Conservation (phyloP, 2,113 vertebrate species). For the Neogobius melanostomus region DNA sequence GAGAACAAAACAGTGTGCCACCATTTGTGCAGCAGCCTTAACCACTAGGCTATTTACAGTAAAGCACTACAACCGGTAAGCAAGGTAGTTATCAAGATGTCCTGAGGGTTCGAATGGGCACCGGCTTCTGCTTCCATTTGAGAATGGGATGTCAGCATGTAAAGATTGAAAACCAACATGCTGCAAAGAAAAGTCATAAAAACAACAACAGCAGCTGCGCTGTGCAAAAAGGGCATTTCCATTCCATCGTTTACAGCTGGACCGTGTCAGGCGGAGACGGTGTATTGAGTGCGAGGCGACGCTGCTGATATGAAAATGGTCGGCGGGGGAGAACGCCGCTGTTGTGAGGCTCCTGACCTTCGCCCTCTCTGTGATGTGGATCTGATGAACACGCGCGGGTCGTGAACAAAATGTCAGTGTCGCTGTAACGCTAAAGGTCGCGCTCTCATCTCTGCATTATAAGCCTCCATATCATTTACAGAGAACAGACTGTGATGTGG, state of each 20-base stretch:
- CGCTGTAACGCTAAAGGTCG: constrained; percentile 1
- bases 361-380: background rate
- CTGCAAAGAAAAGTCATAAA: no score
- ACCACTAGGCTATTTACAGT: no score
- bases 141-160: no score
- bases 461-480: background rate
- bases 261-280: no score
- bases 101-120: no score
- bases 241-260: background rate
- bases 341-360: background rate
- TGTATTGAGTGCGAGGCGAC: background rate
- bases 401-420: background rate
- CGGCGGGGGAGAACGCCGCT: background rate
- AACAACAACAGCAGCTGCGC: no score
- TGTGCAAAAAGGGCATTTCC: background rate
- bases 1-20: no score
- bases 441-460: background rate
- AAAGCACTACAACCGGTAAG: no score
- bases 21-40: no score
- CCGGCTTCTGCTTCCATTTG: no score
- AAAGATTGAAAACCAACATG: no score
- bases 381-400: background rate
- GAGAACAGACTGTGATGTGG: background rate
- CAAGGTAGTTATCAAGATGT: no score
- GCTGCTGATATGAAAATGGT: background rate